These are phyloP conservation scores for Tortricodes alternella DNA, from an alignment of 2,888 invertebrate species.

Conservation along the genomic window DNA sequence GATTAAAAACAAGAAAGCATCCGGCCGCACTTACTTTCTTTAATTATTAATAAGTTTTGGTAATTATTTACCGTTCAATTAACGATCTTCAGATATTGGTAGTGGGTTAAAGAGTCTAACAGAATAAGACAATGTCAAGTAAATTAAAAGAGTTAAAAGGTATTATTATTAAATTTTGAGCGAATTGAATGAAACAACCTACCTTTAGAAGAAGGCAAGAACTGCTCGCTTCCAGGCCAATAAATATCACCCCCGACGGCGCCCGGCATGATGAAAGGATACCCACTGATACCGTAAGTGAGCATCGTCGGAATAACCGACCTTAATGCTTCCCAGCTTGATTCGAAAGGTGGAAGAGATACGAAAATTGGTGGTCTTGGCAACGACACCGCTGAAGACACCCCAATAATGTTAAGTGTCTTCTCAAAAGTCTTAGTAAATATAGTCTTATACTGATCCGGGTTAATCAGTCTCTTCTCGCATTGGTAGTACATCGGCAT, in stretches of 20 bases:
- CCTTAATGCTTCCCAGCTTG: conserved; percentile 93
- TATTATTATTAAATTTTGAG: not conserved
- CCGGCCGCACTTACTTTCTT: too few relatives aligned
- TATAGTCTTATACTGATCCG: conserved; percentile 91
- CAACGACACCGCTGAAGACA: conserved; percentile 90
- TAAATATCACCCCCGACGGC: conserved; percentile 95
- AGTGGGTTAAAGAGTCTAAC: too few relatives aligned
- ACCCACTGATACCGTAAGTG: conserved; percentile 94
- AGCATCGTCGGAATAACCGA: conserved; percentile 93
- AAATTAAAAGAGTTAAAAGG: not conserved
- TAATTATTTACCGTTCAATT: too few relatives aligned
- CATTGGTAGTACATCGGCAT: conserved; percentile 94
- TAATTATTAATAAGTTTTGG: too few relatives aligned
- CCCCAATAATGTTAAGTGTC: conserved; percentile 87
- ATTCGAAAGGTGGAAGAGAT: conserved; percentile 91
- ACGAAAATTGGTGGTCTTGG: conserved; percentile 94
- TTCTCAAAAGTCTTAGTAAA: conserved; percentile 86
- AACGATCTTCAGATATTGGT: too few relatives aligned
- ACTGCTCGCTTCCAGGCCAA: conserved; percentile 83
- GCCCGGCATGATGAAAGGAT: conserved; percentile 96
- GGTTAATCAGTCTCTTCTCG: conserved; percentile 87
- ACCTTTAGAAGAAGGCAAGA: conserved; percentile 76
- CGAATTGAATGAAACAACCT: not conserved
- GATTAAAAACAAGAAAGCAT: too few relatives aligned
- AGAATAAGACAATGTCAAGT: not conserved